phyloP scores from a whole-genome alignment of 2,888 invertebrate species.

The Diloba caeruleocephala region DNA sequence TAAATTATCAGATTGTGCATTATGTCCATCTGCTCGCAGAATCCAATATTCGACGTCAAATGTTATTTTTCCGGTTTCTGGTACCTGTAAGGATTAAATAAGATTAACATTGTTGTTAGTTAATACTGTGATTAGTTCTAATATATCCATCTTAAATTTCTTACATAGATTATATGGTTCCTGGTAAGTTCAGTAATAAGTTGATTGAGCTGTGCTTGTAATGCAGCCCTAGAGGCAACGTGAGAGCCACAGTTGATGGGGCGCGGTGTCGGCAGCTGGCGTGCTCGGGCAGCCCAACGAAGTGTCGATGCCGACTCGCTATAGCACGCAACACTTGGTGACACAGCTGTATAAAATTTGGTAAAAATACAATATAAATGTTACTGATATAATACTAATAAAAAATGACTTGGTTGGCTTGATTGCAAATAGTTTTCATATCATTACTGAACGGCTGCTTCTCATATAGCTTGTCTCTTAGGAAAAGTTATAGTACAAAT shows the following conservation, averaged over 20 bases:
- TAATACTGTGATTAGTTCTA: not conserved
- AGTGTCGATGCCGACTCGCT: constrained; percentile 95
- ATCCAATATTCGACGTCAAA: constrained; percentile 77
- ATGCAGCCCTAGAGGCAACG: constrained; percentile 58
- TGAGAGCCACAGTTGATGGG: constrained; percentile 38
- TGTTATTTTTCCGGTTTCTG: constrained; percentile 73
- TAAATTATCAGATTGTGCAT: constrained; percentile 25
- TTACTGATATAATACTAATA: no score
- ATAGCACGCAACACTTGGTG: constrained; percentile 93
- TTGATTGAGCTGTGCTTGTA: constrained; percentile 81
- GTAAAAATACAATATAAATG: not conserved
- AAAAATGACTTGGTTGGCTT: no score
- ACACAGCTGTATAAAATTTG: constrained; percentile 89
- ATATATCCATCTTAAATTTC: constrained; percentile 15
- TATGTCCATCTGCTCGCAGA: constrained; percentile 51
- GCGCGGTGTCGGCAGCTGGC: constrained; percentile 87
- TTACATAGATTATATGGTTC: constrained; percentile 78
- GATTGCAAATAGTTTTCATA: no score
- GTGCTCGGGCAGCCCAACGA: constrained; percentile 93
- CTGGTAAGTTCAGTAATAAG: constrained; percentile 74
- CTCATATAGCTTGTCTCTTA: no score
- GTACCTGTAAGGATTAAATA: constrained; percentile 63
- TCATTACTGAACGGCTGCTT: no score
- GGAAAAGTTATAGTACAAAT: no score
- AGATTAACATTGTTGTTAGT: not conserved